Evolutionary conservation across 1,140 invertebrate species (phyloP).

Genomic region (Zaprionus camerounensis): DNA sequence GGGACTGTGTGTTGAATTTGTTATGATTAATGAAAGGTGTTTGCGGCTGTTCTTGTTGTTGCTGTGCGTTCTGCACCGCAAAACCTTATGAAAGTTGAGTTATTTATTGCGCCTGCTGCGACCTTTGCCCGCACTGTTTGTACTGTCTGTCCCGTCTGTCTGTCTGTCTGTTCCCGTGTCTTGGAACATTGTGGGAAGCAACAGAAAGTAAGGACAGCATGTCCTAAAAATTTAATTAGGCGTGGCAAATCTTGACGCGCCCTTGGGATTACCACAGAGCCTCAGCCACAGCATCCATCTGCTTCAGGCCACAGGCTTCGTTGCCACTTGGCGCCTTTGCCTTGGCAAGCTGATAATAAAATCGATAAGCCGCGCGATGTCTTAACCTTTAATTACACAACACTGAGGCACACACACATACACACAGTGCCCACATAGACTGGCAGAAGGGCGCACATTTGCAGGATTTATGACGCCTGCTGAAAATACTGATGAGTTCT

Average conservation of each 20-base stretch:
- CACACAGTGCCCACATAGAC: background rate
- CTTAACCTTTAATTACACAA: conserved; percentile 74
- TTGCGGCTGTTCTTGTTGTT: background rate
- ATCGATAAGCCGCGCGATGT: conserved; percentile 61
- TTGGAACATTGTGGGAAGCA: conserved; percentile 6
- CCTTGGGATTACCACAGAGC: conserved; percentile 9
- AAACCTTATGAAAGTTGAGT: conserved; percentile 30
- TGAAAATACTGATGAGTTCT: conserved; percentile 53
- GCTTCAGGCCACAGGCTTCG: background rate
- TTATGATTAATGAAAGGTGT: conserved; percentile 48
- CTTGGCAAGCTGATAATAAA: conserved; percentile 57
- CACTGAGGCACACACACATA: conserved; percentile 3
- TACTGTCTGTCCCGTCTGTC: background rate
- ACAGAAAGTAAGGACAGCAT: conserved; percentile 5
- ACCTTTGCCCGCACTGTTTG: conserved; percentile 50
- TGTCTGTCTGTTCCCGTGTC: background rate
- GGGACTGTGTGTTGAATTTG: conserved; percentile 15
- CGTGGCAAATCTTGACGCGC: conserved; percentile 23
- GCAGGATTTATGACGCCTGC: conserved; percentile 66
- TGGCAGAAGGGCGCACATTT: background rate
- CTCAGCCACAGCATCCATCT: background rate
- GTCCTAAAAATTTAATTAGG: conserved; percentile 65
- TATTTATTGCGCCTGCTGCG: conserved; percentile 57
- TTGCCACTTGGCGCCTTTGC: background rate
- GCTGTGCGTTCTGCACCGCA: conserved; percentile 14